A percentile compares a stretch with the other conserved stretches of the same genome.
Conservation (phyloP, 2,113 vertebrate species). For the Rhinogobius similis region DNA sequence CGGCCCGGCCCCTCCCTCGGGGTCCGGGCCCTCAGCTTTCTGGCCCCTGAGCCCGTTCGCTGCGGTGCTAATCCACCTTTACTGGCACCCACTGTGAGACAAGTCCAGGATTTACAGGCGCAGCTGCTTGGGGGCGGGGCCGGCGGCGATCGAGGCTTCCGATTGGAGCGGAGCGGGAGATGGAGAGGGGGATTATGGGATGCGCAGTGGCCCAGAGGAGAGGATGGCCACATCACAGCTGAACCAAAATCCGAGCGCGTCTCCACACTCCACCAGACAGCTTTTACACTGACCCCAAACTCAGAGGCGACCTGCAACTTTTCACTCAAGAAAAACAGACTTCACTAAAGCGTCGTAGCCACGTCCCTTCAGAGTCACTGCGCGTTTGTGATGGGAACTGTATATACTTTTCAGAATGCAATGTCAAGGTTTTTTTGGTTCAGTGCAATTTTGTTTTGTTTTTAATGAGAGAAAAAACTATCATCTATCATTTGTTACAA, state of each 20-base stretch:
- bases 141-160: constrained; percentile 41
- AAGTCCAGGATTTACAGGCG: constrained; percentile 70
- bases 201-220: constrained; percentile 55
- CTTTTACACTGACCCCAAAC: neutral
- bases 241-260: constrained; percentile 62
- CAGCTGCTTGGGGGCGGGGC: constrained; percentile 50
- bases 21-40: constrained; percentile 44
- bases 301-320: constrained; percentile 3
- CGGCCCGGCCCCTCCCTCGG: constrained; percentile 13
- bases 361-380: neutral
- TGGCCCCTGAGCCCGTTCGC: constrained; percentile 60
- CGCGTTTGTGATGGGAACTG: too few relatives aligned
- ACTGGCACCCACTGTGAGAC: constrained; percentile 61
- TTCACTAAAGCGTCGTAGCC: neutral
- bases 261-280: constrained; percentile 30
- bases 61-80: constrained; percentile 62
- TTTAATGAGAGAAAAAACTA: too few relatives aligned
- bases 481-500: too few relatives aligned
- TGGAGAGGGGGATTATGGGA: constrained; percentile 68
- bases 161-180: constrained; percentile 53
- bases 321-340: neutral
- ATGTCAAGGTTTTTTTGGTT: too few relatives aligned
- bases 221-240: constrained; percentile 61
- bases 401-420: too few relatives aligned
- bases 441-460: too few relatives aligned